Evolutionary conservation across 2,888 invertebrate species (phyloP), one percentile per base, ranked within the genome.

Genomic region (Rhagonycha fulva): DNA sequence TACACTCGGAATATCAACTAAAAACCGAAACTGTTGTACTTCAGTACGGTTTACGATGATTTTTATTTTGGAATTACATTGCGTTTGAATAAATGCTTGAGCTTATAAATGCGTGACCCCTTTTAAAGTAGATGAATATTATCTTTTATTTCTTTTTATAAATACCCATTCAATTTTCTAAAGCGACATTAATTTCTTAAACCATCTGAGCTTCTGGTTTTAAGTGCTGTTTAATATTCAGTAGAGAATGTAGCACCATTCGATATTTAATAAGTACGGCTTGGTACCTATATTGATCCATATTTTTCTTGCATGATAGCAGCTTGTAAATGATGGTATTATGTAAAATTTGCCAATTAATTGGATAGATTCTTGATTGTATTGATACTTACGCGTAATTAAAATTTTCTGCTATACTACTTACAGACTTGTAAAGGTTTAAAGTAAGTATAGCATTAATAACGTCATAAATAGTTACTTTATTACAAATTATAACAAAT

Each of bases 211-310:
- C 63, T 66, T 66, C 26, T 66, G 63, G 63, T 26, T 66, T 66
- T 66, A 66, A 66, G 63, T 66, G 63, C 63, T 66, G 23, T 66
- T 66, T 66, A 66, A 66, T 66, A 66, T 66, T 66, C 63, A 24
- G 63, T 24, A 23, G n/a, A 24, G 63, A n/a, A 24, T 66, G 47
- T 47, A 47, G 47, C 47, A 47, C 47, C 47, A 47, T 47, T 47
- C 47, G 47, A 47, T 47, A 47, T 47, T 47, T 47, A 47, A 47
- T 47, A 47, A 47, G 47, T 47, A 47, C 47, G 47, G n/a, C 47
- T 47, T 47, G 47, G 47, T 47, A 47, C 47, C 47, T 47, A 47
- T 47, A 47, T 47, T n/a, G 47, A 47, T 47, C n/a, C 47, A 47
- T 47, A 47, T n/a, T 47, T 47, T 47, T 47, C n/a, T 12, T 47